These are phyloP conservation scores for Cosmorhoe ocellata DNA, from an alignment of 2,888 invertebrate genomes.

Conservation along the genomic window DNA sequence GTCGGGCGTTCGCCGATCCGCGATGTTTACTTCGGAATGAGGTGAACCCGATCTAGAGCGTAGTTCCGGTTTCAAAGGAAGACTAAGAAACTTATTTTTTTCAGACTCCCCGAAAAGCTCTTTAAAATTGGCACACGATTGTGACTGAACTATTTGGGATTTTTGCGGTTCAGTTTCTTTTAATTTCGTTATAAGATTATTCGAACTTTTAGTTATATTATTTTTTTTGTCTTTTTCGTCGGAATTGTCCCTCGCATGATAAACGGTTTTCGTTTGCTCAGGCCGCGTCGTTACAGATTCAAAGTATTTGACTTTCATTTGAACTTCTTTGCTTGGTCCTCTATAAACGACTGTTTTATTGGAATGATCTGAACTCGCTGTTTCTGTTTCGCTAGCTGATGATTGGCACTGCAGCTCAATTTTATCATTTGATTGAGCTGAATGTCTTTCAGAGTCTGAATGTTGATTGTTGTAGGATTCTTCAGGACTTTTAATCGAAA, in stretches of 20 bases:
- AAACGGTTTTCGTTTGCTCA: conserved; percentile 72
- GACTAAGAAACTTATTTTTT: conserved; percentile 81
- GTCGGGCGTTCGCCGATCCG: conserved; percentile 76
- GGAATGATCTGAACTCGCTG: conserved; percentile 88
- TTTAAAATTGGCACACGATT: conserved; percentile 88
- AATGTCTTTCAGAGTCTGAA: conserved; percentile 37
- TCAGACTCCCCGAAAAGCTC: conserved; percentile 91
- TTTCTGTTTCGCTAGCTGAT: conserved; percentile 86
- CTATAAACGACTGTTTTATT: conserved; percentile 86
- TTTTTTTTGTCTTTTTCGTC: conserved; percentile 69
- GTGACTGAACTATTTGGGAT: conserved; percentile 79
- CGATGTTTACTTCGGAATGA: conserved; percentile 73
- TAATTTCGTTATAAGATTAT: conserved; percentile 29
- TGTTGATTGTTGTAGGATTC: conserved; percentile 47
- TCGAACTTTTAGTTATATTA: conserved; percentile 29
- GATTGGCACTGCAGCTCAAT: conserved; percentile 62
- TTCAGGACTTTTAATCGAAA: conserved; percentile 22
- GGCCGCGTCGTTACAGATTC: conserved; percentile 85
- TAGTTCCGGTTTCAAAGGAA: conserved; percentile 72
- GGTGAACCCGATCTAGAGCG: conserved; percentile 79
- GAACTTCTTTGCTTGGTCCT: conserved; percentile 84
- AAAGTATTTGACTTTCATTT: conserved; percentile 90
- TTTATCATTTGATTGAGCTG: conserved; percentile 50
- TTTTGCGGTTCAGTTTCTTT: conserved; percentile 48
- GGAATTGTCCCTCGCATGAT: conserved; percentile 79